phyloP scores from a whole-genome alignment of 2,888 invertebrate genomes.

The Sacculina carcini region DNA sequence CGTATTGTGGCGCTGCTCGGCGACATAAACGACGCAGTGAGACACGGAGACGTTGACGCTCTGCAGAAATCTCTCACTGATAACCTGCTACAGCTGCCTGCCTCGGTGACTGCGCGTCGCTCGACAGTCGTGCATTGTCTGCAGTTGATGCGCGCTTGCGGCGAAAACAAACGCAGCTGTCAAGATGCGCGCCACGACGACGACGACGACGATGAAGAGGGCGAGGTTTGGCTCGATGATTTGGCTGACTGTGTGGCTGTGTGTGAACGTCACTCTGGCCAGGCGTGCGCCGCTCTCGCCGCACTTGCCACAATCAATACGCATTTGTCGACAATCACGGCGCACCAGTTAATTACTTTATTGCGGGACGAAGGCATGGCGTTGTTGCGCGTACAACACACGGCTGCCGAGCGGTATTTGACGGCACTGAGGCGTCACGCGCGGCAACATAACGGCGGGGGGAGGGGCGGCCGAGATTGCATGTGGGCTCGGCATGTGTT shows the following conservation, averaged over 20 bases:
- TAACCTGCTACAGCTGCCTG: slow-evolving; percentile 20
- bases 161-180: neutral
- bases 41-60: slow-evolving; percentile 25
- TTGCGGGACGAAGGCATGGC: no score
- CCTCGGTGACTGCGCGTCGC: no score
- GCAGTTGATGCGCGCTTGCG: neutral
- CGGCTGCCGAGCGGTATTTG: neutral
- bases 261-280: no score
- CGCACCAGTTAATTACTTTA: no score
- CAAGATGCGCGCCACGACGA: no score
- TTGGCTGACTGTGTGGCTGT: no score
- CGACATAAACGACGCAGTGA: slow-evolving; percentile 31
- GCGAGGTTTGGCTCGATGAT: no score
- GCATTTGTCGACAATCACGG: no score
- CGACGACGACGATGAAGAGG: no score
- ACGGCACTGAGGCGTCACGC: neutral
- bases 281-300: neutral
- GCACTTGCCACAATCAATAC: no score
- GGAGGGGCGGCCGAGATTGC: neutral
- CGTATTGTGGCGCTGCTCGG: slow-evolving; percentile 27
- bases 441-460: neutral
- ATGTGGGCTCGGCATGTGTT: neutral
- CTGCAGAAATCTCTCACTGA: slow-evolving; percentile 26
- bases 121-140: neutral
- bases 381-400: neutral